phyloP scores from a whole-genome alignment of 2,797 vertebrate species.

The Pipistrellus pipistrellus region DNA sequence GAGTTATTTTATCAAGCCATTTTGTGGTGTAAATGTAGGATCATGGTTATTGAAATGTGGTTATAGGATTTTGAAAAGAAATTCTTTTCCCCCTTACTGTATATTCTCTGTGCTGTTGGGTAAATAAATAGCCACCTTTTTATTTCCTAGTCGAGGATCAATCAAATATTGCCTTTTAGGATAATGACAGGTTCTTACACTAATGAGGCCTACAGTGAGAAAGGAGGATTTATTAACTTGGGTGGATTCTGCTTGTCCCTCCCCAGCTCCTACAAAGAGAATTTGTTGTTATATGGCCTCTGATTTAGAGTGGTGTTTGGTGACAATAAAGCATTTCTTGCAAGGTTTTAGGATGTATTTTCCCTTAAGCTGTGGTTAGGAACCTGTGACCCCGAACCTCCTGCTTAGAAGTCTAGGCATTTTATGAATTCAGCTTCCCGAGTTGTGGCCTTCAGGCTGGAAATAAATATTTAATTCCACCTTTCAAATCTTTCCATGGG shows the following conservation, averaged over 20 bases:
- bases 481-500: not conserved
- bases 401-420: not conserved
- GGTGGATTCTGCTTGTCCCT: not conserved
- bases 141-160: not conserved
- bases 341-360: not conserved
- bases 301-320: not conserved
- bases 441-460: conserved; percentile 7
- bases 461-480: conserved; percentile 41
- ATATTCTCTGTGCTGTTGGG: not conserved
- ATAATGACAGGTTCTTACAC: not conserved
- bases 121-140: not conserved
- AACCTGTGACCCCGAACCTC: not conserved
- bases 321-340: not conserved
- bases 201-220: not conserved
- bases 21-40: not conserved
- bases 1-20: not conserved
- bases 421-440: not conserved
- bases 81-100: not conserved
- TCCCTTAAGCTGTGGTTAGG: not conserved
- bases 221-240: not conserved
- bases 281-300: not conserved
- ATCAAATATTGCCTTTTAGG: not conserved
- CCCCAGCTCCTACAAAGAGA: not conserved
- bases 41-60: not conserved
- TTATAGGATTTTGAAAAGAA: not conserved